Evolutionary conservation across 2,888 invertebrate genomes (phyloP), one percentile per base, ranked within the genome.

Genomic region (Drosophila mettleri): DNA sequence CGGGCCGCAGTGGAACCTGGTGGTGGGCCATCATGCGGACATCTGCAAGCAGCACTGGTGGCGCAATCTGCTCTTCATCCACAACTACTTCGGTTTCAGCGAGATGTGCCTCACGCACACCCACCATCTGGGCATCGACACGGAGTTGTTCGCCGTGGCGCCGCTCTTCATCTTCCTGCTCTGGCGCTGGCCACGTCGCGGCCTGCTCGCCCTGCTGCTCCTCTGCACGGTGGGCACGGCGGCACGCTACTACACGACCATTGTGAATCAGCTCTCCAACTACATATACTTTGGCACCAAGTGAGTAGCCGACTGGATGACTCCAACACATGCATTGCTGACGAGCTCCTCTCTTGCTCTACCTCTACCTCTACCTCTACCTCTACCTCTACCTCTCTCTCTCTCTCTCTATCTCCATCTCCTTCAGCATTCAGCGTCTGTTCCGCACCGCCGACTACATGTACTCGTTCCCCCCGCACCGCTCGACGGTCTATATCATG

Each of bases 31-130:
- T 79, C 95, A 95, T 89, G 94, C 95, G 0, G 93, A 94, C 46
- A 94, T 95, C 59, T 95, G 95, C 90, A 95, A 95, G 89, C 92
- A 93, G 80, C 93, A 94, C 61, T 95, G 95, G 95, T 95, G 95
- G 95, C 93, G 94, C 80, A 95, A 95, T 86, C 92, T 95, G 69
- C 90, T 95, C 0, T 95, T 95, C 76, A 95, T 95, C 58, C 95
- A 95, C 84, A 95, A 95, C 89, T 95, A 95, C 86, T 95, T 94
- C 84, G 95, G 95, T 39, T 95, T 95, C 81, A 94, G 94, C 82
- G 94, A 95, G 80, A 95, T 95, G 95, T 95, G 95, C 83, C 91
- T 95, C 22, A 95, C 95, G 0, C 95, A 95, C 75, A 95, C 95
- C 0, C 95, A 95, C 90, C 95, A 95, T 84, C 85, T 95, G 52